A percentile compares a stretch with the other conserved stretches of the same genome.
Conservation (phyloP, 2,888 invertebrate species). For the Cerceris rybyensis region DNA sequence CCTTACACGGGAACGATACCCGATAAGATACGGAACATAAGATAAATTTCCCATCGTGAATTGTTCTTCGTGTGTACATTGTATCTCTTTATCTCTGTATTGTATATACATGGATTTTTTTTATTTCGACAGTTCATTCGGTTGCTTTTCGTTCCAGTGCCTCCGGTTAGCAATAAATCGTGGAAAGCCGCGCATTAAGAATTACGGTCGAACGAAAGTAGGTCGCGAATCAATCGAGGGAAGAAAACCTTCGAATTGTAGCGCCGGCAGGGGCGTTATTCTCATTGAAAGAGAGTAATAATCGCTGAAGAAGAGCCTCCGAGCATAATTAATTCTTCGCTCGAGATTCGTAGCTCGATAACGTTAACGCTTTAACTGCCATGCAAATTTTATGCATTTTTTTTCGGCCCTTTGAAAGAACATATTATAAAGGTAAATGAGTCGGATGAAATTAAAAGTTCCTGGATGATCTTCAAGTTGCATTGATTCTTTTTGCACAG, state of each 20-base stretch:
- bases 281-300: conserved; percentile 34
- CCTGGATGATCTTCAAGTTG: too few relatives aligned
- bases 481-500: too few relatives aligned
- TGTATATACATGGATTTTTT: conserved; percentile 1
- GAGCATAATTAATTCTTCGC: conserved; percentile 46
- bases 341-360: background rate
- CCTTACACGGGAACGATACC: too few relatives aligned
- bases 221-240: conserved; percentile 55
- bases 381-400: background rate
- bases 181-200: conserved; percentile 48
- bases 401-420: background rate
- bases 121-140: background rate
- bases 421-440: too few relatives aligned
- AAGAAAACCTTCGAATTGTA: conserved; percentile 45
- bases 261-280: conserved; percentile 17
- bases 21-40: too few relatives aligned
- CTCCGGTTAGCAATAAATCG: conserved; percentile 47
- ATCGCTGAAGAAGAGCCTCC: conserved; percentile 20
- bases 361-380: conserved; percentile 4
- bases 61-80: background rate
- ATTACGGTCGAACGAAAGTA: conserved; percentile 47
- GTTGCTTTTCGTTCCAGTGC: conserved; percentile 3
- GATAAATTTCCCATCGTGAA: background rate
- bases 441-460: too few relatives aligned
- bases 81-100: background rate